Evolutionary conservation across 2,797 vertebrate species (phyloP).

Genomic region (Pitangus sulphuratus): DNA sequence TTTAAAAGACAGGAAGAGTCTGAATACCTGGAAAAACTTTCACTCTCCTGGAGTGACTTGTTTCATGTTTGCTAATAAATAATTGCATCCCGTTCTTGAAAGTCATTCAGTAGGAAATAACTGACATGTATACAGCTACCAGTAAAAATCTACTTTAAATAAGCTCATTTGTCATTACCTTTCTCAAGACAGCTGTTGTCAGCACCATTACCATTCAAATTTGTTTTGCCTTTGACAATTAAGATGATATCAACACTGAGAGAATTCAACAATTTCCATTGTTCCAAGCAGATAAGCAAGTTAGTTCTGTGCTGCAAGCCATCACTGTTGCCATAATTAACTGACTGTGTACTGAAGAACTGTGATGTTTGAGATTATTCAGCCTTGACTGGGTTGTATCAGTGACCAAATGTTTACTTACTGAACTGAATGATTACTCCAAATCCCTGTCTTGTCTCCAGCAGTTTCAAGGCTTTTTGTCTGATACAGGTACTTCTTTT

Average conservation of each 20-base stretch:
- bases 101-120: background rate
- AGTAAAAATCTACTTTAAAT: slow-evolving; percentile 22
- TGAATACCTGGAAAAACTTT: background rate
- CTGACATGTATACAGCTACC: background rate
- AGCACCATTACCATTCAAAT: slow-evolving; percentile 34
- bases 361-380: slow-evolving; percentile 62
- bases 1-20: background rate
- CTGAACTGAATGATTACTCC: slow-evolving; percentile 34
- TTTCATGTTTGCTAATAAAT: background rate
- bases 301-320: slow-evolving; percentile 32
- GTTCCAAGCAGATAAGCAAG: slow-evolving; percentile 41
- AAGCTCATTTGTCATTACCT: slow-evolving; percentile 30
- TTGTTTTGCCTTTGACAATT: slow-evolving; percentile 22
- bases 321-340: slow-evolving; percentile 38
- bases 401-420: slow-evolving; percentile 64
- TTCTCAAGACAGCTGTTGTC: slow-evolving; percentile 16
- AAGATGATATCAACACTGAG: slow-evolving; percentile 8
- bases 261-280: slow-evolving; percentile 41
- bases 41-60: background rate
- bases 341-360: slow-evolving; percentile 34
- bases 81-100: background rate
- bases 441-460: slow-evolving; percentile 25
- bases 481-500: background rate
- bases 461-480: slow-evolving; percentile 34
- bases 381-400: slow-evolving; percentile 55